Conservation (phyloP, 2,113 vertebrate species). For the Hirundichthys speculiger region DNA sequence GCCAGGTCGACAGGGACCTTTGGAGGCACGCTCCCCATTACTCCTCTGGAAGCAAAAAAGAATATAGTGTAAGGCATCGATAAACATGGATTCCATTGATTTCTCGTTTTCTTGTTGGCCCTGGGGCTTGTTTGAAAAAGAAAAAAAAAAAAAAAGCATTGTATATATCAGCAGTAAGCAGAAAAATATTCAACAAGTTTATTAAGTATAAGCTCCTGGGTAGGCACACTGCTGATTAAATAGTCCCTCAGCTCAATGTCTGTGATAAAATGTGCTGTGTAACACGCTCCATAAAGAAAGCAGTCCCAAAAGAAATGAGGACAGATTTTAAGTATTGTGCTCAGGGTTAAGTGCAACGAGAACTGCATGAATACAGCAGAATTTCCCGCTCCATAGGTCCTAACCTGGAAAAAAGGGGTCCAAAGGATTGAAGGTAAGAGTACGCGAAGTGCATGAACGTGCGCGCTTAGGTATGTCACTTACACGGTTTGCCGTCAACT, state of each 20-base stretch:
- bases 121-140: not conserved
- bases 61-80: constrained; percentile 51
- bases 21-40: constrained; percentile 74
- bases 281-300: not conserved
- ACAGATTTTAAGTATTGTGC: constrained; percentile 1
- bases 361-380: constrained; percentile 45
- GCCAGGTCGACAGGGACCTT: constrained; percentile 76
- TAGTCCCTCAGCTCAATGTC: not conserved
- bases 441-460: not conserved
- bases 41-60: constrained; percentile 70
- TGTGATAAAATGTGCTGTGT: constrained; percentile 15
- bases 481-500: constrained; percentile 31
- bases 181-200: constrained; percentile 50
- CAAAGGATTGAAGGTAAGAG: not conserved
- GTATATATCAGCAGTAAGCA: constrained; percentile 5
- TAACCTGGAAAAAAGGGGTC: not conserved
- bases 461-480: not conserved
- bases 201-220: constrained; percentile 14
- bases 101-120: constrained; percentile 30
- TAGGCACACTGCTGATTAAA: constrained; percentile 16
- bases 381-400: constrained; percentile 18
- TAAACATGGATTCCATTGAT: constrained; percentile 65
- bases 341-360: constrained; percentile 22
- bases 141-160: not conserved
- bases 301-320: constrained; percentile 14